These are phyloP conservation scores for Thamnophis sirtalis DNA, from an alignment of 2,113 vertebrate species.

Conservation along the genomic window DNA sequence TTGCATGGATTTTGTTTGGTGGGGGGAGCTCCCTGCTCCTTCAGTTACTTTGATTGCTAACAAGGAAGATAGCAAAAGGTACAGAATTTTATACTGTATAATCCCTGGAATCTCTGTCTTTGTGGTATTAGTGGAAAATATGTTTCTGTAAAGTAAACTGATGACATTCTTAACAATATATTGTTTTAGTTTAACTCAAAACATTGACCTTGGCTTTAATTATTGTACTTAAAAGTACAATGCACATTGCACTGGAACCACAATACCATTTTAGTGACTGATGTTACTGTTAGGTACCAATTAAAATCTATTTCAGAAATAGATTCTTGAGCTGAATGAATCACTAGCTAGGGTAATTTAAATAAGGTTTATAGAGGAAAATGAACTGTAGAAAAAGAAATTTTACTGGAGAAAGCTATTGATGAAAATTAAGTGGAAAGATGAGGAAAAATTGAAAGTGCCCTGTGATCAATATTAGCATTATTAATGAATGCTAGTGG, in stretches of 20 bases:
- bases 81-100: background rate
- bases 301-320: background rate
- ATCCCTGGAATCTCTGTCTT: background rate
- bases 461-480: background rate
- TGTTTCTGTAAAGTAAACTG: background rate
- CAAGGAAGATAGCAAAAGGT: background rate
- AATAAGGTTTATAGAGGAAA: background rate
- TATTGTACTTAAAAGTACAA: background rate
- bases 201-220: background rate
- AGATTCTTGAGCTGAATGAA: background rate
- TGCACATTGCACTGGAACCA: background rate
- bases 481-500: background rate
- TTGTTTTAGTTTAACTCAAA: background rate
- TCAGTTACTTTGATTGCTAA: slow-evolving; percentile 6
- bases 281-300: background rate
- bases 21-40: too few species aligned
- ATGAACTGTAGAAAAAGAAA: background rate
- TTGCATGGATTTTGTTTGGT: slow-evolving; percentile 12
- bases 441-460: background rate
- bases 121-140: background rate
- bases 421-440: background rate
- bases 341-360: background rate
- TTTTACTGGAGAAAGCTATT: background rate
- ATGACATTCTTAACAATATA: background rate
- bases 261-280: background rate